phyloP scores from a whole-genome alignment of 2,797 vertebrate genomes.

The Channallabes apus region DNA sequence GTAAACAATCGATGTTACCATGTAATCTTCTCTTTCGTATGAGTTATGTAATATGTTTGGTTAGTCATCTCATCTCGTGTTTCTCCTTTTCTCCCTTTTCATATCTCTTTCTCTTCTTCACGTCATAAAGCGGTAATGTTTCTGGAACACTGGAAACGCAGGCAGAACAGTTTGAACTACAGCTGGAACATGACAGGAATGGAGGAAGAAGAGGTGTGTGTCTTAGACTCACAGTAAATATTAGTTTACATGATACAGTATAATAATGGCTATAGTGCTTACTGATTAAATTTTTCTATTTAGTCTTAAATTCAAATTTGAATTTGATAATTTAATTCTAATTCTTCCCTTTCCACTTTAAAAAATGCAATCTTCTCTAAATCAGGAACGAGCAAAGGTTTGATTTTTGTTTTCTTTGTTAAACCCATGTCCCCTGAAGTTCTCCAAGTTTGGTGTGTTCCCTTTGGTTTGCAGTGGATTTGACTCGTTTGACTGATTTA shows the following conservation, averaged over 20 bases:
- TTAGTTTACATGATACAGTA: not conserved
- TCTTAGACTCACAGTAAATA: constrained; percentile 22
- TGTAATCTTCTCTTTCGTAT: not conserved
- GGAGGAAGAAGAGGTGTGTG: constrained; percentile 92
- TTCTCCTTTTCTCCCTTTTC: constrained; percentile 23
- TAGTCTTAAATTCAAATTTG: not conserved
- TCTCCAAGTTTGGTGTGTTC: constrained; percentile 33
- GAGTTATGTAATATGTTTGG: constrained; percentile 20
- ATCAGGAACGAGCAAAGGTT: constrained; percentile 73
- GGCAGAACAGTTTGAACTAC: constrained; percentile 92
- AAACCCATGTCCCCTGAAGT: constrained; percentile 22
- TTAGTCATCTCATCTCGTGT: constrained; percentile 20
- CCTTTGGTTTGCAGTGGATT: constrained; percentile 49
- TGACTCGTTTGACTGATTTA: constrained; percentile 40
- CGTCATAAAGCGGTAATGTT: constrained; percentile 84
- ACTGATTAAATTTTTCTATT: not conserved
- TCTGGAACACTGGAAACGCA: constrained; percentile 94
- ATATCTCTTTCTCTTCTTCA: not conserved
- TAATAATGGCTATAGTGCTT: not conserved
- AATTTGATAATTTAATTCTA: not conserved
- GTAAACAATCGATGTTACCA: not conserved
- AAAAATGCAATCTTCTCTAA: constrained; percentile 57
- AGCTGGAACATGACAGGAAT: constrained; percentile 96
- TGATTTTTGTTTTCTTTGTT: constrained; percentile 55
- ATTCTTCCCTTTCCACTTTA: constrained; percentile 38